Evolutionary conservation across 2,888 invertebrate species (phyloP), one percentile per base, ranked within the genome.

Genomic region (Nemotelus nigrinus): DNA sequence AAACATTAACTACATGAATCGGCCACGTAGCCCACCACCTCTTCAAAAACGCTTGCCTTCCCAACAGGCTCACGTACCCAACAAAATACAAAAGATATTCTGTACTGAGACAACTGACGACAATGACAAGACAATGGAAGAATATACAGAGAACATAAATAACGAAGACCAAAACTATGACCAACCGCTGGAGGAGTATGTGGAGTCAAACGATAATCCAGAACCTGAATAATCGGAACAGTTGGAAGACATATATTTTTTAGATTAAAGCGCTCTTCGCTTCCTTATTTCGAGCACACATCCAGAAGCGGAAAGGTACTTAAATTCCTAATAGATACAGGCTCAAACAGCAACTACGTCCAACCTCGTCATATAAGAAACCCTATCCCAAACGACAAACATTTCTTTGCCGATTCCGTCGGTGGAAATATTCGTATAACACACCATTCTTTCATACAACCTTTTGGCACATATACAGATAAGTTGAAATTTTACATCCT

Each of bases 181-280:
- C n/a, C 65, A 47, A 47, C 44, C 45, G 2, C 4, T 55, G 25
- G 10, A n/a, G n/a, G 70, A 70, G 3, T 65, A 65, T 39, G 47
- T 39, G 2, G 65, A 65, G 50, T n/a, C 48, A 25, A 39, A 2
- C 41, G 53, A 68, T 8, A 41, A 71, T 8, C 43, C 57, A 48
- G 10, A 10, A 6, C 48, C 41, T 25, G 68, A 68, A 25, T 3
- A 45, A 0, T 41, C 53, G 25, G 50, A 68, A 39, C 48, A 68
- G 7, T 41, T 68, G 4, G 71, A 58, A 6, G 57, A 72, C 25
- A 41, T 72, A 4, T 72, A 72, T 72, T 72, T 72, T 72, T 55
- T 57, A 58, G 71, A 72, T 41, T 72, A 57, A 72, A n/a, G 71
- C 2, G 10, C 41, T 72, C 70, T 70, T 48, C 53, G 41, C 70